Conservation (phyloP, 2,888 invertebrate species). For the Andrena haemorrhoa region DNA sequence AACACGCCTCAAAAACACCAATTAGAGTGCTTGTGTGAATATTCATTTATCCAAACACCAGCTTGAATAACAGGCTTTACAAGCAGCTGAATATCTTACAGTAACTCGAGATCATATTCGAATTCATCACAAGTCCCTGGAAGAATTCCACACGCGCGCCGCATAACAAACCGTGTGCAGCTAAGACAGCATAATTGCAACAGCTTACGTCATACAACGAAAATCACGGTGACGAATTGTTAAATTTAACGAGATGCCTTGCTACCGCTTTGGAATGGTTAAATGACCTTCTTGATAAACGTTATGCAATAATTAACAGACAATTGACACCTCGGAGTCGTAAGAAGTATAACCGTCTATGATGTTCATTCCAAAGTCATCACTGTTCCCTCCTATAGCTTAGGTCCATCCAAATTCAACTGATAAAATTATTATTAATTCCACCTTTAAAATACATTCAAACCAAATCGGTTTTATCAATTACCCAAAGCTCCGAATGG, state of each 20-base stretch:
- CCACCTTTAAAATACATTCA: no score
- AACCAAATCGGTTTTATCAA: no score
- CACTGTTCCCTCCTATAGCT: no score
- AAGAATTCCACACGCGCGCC: slow-evolving; percentile 12
- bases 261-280: not conserved
- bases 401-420: not conserved
- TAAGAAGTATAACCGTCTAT: not conserved
- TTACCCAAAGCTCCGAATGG: no score
- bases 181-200: slow-evolving; percentile 7
- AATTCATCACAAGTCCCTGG: not conserved
- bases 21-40: not conserved
- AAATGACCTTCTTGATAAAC: not conserved
- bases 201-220: slow-evolving; percentile 32
- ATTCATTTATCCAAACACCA: no score
- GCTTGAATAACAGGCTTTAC: no score
- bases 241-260: slow-evolving; percentile 4
- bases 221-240: slow-evolving; percentile 17
- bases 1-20: not conserved
- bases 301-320: not conserved
- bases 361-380: no score
- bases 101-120: not conserved
- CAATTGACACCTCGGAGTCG: not conserved
- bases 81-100: not conserved
- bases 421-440: not conserved
- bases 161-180: slow-evolving; percentile 8